phyloP scores from a whole-genome alignment of 1,140 invertebrate species.

The Rhopalosiphum padi region DNA sequence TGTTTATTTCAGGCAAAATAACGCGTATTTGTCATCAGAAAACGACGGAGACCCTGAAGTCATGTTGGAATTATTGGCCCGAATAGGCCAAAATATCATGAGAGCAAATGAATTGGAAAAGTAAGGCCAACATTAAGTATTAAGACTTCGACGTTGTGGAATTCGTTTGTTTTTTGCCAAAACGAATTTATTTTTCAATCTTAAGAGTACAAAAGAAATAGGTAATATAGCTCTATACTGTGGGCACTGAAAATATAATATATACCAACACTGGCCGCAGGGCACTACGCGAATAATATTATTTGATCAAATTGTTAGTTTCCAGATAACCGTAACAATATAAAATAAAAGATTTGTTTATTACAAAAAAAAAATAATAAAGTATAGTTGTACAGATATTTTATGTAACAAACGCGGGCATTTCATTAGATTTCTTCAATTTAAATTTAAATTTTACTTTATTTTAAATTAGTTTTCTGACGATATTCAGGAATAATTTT shows the following conservation, averaged over 20 bases:
- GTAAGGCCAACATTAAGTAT: slow-evolving; percentile 63
- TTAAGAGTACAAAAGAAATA: not conserved
- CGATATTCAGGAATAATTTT: not conserved
- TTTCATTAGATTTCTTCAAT: not conserved
- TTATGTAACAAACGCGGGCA: not conserved
- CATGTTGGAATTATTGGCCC: slow-evolving; percentile 69
- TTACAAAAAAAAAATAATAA: not conserved
- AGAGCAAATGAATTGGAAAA: slow-evolving; percentile 68
- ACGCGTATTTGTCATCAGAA: slow-evolving; percentile 64
- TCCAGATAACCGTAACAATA: not conserved
- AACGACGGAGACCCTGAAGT: slow-evolving; percentile 66
- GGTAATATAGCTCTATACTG: not conserved
- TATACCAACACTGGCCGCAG: not conserved
- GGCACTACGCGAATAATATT: not conserved
- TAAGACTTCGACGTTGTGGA: not conserved
- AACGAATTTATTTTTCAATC: not conserved
- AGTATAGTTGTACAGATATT: not conserved
- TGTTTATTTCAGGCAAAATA: slow-evolving; percentile 63
- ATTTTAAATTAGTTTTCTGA: not conserved
- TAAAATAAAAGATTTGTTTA: not conserved
- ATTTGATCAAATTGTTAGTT: slow-evolving; percentile 2
- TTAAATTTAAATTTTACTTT: slow-evolving; percentile 20
- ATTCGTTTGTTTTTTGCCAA: not conserved
- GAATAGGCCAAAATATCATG: slow-evolving; percentile 69
- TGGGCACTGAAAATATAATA: not conserved